These are phyloP conservation scores for Corvus hawaiiensis DNA, from an alignment of 2,113 vertebrate genomes.

Conservation along the genomic window DNA sequence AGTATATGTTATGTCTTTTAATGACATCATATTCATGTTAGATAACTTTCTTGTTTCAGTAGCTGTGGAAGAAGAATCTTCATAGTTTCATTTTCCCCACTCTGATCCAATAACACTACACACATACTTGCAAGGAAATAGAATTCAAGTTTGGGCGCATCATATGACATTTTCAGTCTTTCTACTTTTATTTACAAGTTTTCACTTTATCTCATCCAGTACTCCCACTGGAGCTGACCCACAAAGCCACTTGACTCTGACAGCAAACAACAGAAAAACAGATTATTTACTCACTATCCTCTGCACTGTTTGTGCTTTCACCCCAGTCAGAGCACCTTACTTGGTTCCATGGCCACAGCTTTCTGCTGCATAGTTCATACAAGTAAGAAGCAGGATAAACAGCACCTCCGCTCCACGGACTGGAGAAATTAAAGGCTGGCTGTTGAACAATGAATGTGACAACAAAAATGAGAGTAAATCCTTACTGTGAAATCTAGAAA, in stretches of 20 bases:
- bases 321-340: not conserved
- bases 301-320: not conserved
- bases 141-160: not conserved
- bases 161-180: not conserved
- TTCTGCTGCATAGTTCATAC: not conserved
- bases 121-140: not conserved
- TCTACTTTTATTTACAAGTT: not conserved
- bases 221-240: not conserved
- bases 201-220: not conserved
- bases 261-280: not conserved
- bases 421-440: not conserved
- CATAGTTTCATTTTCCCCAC: not conserved
- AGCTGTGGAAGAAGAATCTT: not conserved
- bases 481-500: not conserved
- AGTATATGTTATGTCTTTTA: not conserved
- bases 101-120: not conserved
- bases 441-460: not conserved
- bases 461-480: not conserved
- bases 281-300: not conserved
- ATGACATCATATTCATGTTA: not conserved
- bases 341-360: not conserved
- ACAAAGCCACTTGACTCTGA: not conserved
- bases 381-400: not conserved
- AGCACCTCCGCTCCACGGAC: not conserved
- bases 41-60: not conserved